phyloP scores from a whole-genome alignment of 2,113 vertebrate genomes.

The Eudorcas thomsonii region DNA sequence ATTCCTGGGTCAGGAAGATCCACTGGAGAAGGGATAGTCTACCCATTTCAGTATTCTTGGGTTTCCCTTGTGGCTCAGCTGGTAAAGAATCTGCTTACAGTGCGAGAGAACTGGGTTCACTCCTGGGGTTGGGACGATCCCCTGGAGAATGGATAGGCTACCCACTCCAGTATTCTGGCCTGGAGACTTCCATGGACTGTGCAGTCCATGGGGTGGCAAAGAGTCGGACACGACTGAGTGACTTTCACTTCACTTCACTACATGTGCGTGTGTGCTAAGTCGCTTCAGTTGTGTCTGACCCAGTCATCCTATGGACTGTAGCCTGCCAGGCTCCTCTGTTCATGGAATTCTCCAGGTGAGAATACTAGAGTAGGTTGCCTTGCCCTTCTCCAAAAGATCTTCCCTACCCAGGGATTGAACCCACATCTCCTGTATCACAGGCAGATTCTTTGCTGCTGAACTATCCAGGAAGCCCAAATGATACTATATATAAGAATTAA shows the following conservation, averaged over 20 bases:
- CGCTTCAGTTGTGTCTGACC: neutral
- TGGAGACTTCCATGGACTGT: neutral
- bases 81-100: neutral
- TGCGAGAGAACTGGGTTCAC: accelerated
- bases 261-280: neutral
- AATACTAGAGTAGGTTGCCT: neutral
- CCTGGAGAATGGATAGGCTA: neutral
- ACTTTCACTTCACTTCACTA: neutral
- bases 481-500: neutral
- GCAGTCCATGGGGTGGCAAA: neutral
- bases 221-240: accelerated
- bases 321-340: neutral
- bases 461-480: neutral
- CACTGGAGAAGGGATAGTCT: neutral
- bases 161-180: neutral
- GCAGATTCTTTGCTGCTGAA: neutral
- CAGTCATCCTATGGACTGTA: neutral
- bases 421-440: neutral
- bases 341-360: neutral
- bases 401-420: neutral
- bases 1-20: neutral
- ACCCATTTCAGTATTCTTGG: neutral
- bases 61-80: neutral
- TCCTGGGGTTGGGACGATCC: neutral
- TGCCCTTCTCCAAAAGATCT: neutral